phyloP scores from a whole-genome alignment of 1,140 invertebrate species.

The Rhyacophila brunnea region DNA sequence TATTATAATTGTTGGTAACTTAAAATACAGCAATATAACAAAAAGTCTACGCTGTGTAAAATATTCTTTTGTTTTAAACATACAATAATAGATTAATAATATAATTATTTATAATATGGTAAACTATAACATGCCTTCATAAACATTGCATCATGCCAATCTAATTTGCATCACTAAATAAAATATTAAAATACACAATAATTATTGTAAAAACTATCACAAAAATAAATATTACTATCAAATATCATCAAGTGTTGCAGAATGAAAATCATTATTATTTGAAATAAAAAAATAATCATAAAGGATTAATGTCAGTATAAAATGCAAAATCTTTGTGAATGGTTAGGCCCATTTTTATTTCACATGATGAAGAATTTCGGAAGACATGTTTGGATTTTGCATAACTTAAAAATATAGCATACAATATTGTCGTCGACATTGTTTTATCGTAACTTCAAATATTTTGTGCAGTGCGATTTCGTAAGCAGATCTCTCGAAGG shows the following conservation, averaged over 20 bases:
- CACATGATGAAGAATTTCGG: neutral
- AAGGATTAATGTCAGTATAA: neutral
- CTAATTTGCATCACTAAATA: neutral
- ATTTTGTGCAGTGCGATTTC: conserved; percentile 30
- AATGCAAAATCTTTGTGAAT: neutral
- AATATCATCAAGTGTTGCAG: neutral
- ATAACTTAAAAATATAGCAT: too few species aligned
- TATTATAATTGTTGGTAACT: too few species aligned
- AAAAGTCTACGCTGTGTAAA: too few species aligned
- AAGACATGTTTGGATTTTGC: conserved; percentile 5
- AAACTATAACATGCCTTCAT: too few species aligned
- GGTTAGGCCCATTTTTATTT: too few species aligned
- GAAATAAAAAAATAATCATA: neutral
- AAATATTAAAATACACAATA: neutral
- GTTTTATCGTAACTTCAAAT: neutral
- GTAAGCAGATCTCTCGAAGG: conserved; percentile 36
- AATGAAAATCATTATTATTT: neutral
- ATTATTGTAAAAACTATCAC: too few species aligned
- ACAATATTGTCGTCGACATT: too few species aligned
- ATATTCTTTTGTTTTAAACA: too few species aligned
- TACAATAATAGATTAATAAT: too few species aligned
- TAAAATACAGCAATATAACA: too few species aligned
- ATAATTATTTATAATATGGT: too few species aligned
- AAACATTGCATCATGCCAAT: too few species aligned
- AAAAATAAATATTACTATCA: neutral